A percentile compares a stretch with the other conserved stretches of the same genome.
These are phyloP conservation scores for Deroplatys truncata DNA, from an alignment of 2,888 invertebrate genomes.

Conservation along the genomic window DNA sequence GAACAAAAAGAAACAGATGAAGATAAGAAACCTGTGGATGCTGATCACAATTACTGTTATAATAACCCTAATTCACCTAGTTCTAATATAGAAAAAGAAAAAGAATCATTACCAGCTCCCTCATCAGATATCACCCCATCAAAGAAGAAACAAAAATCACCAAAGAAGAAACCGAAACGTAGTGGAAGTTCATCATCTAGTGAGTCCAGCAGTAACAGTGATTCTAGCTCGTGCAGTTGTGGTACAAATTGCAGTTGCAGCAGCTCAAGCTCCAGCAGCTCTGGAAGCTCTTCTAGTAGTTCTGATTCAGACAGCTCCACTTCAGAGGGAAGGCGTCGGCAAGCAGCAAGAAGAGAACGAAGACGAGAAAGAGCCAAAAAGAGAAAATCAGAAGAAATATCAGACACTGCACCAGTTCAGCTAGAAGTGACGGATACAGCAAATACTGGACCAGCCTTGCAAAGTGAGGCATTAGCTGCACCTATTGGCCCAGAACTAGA, in stretches of 20 bases:
- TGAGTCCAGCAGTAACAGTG: constrained; percentile 71
- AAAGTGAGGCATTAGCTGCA: constrained; percentile 40
- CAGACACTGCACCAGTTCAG: constrained; percentile 34
- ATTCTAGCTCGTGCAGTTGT: constrained; percentile 73
- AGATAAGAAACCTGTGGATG: constrained; percentile 34
- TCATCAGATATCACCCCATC: constrained; percentile 38
- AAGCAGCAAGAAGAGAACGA: constrained; percentile 43
- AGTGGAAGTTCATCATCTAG: constrained; percentile 61
- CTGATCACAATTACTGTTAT: constrained; percentile 46
- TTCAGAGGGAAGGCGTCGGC: constrained; percentile 52
- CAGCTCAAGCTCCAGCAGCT: constrained; percentile 65
- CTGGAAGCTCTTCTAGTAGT: constrained; percentile 53
- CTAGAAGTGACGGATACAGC: not conserved
- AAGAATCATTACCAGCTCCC: not conserved
- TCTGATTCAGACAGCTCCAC: constrained; percentile 58
- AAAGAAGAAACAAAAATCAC: constrained; percentile 50
- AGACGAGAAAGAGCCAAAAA: constrained; percentile 39
- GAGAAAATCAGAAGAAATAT: constrained; percentile 45
- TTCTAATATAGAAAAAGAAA: not conserved
- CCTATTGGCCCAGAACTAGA: constrained; percentile 38
- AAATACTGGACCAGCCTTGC: constrained; percentile 3
- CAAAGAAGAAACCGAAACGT: constrained; percentile 44
- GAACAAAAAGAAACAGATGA: constrained; percentile 41
- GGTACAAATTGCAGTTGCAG: constrained; percentile 81
- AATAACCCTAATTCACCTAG: constrained; percentile 27